phyloP scores from a whole-genome alignment of 2,888 invertebrate species.

The Mimumesa dahlbomi region DNA sequence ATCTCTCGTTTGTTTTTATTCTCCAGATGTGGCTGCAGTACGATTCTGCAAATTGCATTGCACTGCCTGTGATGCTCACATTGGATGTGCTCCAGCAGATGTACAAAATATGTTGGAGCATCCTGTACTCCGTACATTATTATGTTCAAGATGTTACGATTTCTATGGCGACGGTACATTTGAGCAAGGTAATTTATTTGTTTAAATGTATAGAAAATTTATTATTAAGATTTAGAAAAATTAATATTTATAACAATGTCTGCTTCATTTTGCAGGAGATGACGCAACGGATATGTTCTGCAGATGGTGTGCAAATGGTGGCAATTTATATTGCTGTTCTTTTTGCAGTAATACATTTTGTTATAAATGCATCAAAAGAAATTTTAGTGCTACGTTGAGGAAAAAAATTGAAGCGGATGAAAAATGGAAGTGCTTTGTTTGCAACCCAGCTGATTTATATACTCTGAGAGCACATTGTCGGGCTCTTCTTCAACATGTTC shows the following conservation, averaged over 20 bases:
- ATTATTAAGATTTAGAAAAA: not conserved
- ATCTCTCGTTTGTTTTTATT: no score
- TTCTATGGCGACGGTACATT: conserved; percentile 92
- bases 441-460: conserved; percentile 85
- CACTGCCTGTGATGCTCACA: conserved; percentile 87
- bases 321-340: conserved; percentile 90
- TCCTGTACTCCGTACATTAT: conserved; percentile 87
- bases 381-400: conserved; percentile 85
- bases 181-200: conserved; percentile 83
- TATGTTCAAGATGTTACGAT: conserved; percentile 87
- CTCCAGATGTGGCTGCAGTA: conserved; percentile 84
- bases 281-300: conserved; percentile 92
- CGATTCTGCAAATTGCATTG: conserved; percentile 86
- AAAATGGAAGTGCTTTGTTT: conserved; percentile 91
- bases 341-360: conserved; percentile 83
- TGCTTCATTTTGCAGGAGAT: conserved; percentile 81
- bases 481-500: conserved; percentile 85
- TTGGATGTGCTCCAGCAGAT: conserved; percentile 86
- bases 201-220: not conserved
- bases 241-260: no score
- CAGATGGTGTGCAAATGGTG: conserved; percentile 91
- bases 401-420: conserved; percentile 88
- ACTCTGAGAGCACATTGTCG: conserved; percentile 86
- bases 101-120: conserved; percentile 86
- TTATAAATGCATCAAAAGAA: conserved; percentile 88